Evolutionary conservation across 2,797 vertebrate species (phyloP), one percentile per base, ranked within the genome.

Genomic region (Myotis planiceps): DNA sequence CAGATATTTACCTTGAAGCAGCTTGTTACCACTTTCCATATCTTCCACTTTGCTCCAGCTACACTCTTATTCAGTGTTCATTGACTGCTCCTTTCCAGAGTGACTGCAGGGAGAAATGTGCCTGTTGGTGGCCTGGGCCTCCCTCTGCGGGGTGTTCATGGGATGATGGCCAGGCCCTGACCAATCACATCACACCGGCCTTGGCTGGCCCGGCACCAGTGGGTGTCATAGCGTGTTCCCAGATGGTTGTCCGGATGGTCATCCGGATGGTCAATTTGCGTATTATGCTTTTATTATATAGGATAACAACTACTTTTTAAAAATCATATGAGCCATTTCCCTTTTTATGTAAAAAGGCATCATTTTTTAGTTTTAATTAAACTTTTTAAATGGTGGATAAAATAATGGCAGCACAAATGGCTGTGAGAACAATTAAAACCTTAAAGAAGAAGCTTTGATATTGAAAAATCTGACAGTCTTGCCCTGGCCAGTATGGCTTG

Each of bases 341-440:
- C 47, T 25, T 90, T 75, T 92, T 55, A 37, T 45, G 96, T 97
- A 80, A 45, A 81, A 83, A 32, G 42, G 18, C 55, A 79, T 69
- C 37, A 32, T 69, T 94, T 71, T 75, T 37, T 23, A 63, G 65
- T 88, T 5, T 0, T 3, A 75, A 80, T 65, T 49, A 14, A 79
- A 37, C 29, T 58, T 69, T 90, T 84, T 69, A 83, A 92, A 63
- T 63, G 4, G 5, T 87, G 3, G 32, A 21, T 58, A 39, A 75
- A 58, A 66, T 45, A 94, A 83, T 15, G 32, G 42, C 15, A 88
- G 6, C 53, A 51, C 16, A 84, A 39, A 76, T 84, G 53, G 9
- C 60, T 84, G 9, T 53, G 13, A 53, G 71, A 88, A 92, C 18
- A 88, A 87, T 69, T 42, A 88, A 18, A 45, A 34, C 2, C 23